Evolutionary conservation across 1,140 invertebrate species (phyloP).

Genomic region (Drosophila funebris): DNA sequence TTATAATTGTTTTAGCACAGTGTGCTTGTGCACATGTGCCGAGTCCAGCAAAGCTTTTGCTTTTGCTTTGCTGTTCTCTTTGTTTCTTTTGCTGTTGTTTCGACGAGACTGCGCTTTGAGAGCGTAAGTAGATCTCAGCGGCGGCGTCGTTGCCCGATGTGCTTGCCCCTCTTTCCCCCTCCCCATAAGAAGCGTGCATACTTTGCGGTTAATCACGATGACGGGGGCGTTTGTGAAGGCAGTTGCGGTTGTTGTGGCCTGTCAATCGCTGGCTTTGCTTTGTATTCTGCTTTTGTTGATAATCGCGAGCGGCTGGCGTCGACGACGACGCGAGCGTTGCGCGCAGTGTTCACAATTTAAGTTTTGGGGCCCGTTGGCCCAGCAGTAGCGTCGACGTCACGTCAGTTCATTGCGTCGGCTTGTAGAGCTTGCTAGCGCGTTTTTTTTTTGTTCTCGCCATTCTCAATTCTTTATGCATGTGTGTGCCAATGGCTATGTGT

Average conservation of each 20-base stretch:
- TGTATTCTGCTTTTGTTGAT: constrained; percentile 54
- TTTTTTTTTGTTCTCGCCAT: constrained; percentile 51
- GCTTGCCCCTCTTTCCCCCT: neutral
- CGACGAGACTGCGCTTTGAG: constrained; percentile 28
- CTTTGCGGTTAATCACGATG: constrained; percentile 59
- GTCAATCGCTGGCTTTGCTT: constrained; percentile 53
- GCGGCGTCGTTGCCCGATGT: neutral
- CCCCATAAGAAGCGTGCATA: constrained; percentile 14
- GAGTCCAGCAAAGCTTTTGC: constrained; percentile 10
- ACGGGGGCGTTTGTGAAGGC: constrained; percentile 45
- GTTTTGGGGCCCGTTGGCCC: constrained; percentile 34
- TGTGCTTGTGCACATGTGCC: constrained; percentile 41
- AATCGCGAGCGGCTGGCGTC: constrained; percentile 37
- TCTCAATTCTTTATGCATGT: constrained; percentile 4
- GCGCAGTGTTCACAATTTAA: constrained; percentile 34
- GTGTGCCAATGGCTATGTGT: neutral
- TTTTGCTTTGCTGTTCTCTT: constrained; percentile 15
- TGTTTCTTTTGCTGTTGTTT: constrained; percentile 16
- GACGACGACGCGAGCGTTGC: constrained; percentile 12
- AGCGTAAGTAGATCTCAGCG: constrained; percentile 48
- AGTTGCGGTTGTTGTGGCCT: constrained; percentile 59
- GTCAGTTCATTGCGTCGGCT: constrained; percentile 68
- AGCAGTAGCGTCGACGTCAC: constrained; percentile 50
- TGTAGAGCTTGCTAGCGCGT: constrained; percentile 67
- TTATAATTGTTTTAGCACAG: constrained; percentile 6